A percentile compares a stretch with the other conserved stretches of the same genome.
phyloP scores from a whole-genome alignment of 2,113 vertebrate species.

The Cyanoderma ruficeps region DNA sequence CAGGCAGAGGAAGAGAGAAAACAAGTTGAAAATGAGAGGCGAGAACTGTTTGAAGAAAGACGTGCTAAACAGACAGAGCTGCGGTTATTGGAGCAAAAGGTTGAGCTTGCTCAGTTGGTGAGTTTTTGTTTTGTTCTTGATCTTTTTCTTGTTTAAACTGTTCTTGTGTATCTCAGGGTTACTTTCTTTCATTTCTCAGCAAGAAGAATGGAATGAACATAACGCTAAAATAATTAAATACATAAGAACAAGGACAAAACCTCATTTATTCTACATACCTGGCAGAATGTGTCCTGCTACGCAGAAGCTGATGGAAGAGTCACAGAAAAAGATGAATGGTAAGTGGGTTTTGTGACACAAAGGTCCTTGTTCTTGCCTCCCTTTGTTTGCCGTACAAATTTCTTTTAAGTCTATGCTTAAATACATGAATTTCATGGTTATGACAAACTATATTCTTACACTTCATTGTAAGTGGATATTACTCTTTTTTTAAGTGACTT shows the following conservation, averaged over 20 bases:
- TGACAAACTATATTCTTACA: neutral
- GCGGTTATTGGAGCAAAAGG: conserved; percentile 95
- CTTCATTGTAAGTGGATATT: neutral
- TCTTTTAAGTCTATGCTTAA: neutral
- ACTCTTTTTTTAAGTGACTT: neutral
- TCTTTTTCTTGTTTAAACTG: neutral
- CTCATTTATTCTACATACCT: conserved; percentile 93
- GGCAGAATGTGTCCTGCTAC: conserved; percentile 94
- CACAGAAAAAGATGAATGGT: conserved; percentile 97
- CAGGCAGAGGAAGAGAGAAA: conserved; percentile 95
- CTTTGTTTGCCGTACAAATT: neutral
- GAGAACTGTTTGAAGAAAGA: conserved; percentile 96
- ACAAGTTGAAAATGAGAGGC: conserved; percentile 92
- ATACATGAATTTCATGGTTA: neutral
- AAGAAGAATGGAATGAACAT: conserved; percentile 98
- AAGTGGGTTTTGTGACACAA: conserved; percentile 28
- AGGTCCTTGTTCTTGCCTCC: neutral
- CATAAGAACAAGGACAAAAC: conserved; percentile 94
- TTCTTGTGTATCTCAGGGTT: neutral
- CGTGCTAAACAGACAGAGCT: conserved; percentile 97
- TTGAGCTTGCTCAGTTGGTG: conserved; percentile 97
- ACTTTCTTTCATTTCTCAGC: conserved; percentile 74
- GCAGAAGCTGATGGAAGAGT: conserved; percentile 94
- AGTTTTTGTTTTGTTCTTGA: conserved; percentile 50
- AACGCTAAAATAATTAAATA: conserved; percentile 94